Evolutionary conservation across 1,140 invertebrate species (phyloP).

Genomic region (Rhyacophila brunnea): DNA sequence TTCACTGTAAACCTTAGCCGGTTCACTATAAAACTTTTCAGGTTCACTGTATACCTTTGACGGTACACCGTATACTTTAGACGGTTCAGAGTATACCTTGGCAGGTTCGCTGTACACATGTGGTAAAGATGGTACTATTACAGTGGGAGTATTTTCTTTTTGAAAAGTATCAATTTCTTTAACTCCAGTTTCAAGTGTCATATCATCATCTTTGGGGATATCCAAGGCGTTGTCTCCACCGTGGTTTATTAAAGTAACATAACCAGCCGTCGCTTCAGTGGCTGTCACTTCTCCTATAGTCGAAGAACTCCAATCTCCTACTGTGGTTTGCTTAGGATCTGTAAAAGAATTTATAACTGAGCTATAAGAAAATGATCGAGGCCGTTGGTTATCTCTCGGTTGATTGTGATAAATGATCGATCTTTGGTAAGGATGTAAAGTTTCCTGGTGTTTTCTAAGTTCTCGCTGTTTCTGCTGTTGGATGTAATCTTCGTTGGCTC

Average conservation of each 20-base stretch:
- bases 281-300: slow-evolving; percentile 23
- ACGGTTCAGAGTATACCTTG: slow-evolving; percentile 50
- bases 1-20: slow-evolving; percentile 64
- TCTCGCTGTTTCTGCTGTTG: slow-evolving; percentile 33
- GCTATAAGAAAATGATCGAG: slow-evolving; percentile 32
- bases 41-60: slow-evolving; percentile 63
- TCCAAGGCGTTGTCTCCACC: slow-evolving; percentile 18
- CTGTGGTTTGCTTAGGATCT: slow-evolving; percentile 25
- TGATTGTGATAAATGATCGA: slow-evolving; percentile 18
- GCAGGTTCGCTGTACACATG: slow-evolving; percentile 42
- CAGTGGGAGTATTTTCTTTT: slow-evolving; percentile 4
- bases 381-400: slow-evolving; percentile 23
- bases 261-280: slow-evolving; percentile 31
- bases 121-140: slow-evolving; percentile 15
- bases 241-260: slow-evolving; percentile 30
- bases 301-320: slow-evolving; percentile 23
- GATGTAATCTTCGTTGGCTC: slow-evolving; percentile 33
- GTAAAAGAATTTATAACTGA: slow-evolving; percentile 30
- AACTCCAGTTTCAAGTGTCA: slow-evolving; percentile 1
- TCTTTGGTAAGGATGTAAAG: slow-evolving; percentile 31
- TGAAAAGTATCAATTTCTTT: neutral
- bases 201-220: slow-evolving; percentile 10
- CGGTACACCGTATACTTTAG: slow-evolving; percentile 57
- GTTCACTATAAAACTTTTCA: slow-evolving; percentile 62
- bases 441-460: slow-evolving; percentile 21